These are phyloP conservation scores for Rhinichthys klamathensis DNA, from an alignment of 2,113 vertebrate species.

Conservation along the genomic window DNA sequence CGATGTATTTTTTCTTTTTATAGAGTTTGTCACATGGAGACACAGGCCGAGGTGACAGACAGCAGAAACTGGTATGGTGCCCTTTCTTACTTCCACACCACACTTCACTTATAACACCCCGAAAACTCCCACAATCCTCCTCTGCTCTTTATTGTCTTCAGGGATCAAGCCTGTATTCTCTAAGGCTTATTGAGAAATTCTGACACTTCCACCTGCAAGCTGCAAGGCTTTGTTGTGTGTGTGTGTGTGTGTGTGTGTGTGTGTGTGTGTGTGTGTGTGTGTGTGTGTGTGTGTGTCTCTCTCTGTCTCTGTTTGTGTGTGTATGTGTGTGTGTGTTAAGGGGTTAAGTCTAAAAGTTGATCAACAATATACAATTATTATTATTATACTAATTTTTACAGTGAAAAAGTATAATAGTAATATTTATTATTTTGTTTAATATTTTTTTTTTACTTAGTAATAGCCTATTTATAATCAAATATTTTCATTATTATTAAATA, in stretches of 20 bases:
- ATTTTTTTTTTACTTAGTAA: too few relatives aligned
- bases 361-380: too few relatives aligned
- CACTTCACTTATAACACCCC: not conserved
- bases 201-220: conserved; percentile 3
- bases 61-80: not conserved
- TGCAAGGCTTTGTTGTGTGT: not conserved
- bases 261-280: not conserved
- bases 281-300: too few relatives aligned
- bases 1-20: not conserved
- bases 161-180: not conserved
- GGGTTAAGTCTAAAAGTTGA: not conserved
- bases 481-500: too few relatives aligned
- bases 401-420: too few relatives aligned
- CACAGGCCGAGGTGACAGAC: not conserved
- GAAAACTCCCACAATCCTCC: not conserved
- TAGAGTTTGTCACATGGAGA: not conserved
- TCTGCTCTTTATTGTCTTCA: not conserved
- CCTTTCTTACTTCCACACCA: not conserved
- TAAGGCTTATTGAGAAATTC: not conserved
- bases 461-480: too few relatives aligned
- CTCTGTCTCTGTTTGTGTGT: not conserved
- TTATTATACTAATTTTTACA: too few relatives aligned
- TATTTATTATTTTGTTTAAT: too few relatives aligned
- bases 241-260: not conserved
- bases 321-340: not conserved